phyloP scores from a whole-genome alignment of 2,113 vertebrate species.

The Pitta sordida region DNA sequence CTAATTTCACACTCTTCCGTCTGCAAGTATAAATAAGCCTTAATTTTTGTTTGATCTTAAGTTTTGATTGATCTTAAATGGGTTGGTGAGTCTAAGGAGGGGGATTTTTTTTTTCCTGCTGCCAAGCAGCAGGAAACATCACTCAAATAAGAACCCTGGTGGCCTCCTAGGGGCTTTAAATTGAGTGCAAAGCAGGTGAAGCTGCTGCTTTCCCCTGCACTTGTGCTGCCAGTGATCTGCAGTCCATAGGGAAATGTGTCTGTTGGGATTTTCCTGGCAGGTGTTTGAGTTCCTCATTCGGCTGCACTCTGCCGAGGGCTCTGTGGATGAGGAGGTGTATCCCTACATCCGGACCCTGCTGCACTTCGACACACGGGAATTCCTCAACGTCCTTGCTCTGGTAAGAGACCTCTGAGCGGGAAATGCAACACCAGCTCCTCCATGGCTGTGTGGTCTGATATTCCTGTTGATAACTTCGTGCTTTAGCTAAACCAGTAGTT shows the following conservation, averaged over 20 bases:
- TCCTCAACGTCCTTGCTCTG: constrained; percentile 96
- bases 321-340: constrained; percentile 89
- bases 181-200: neutral
- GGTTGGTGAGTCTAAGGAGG: neutral
- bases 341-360: constrained; percentile 88
- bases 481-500: neutral
- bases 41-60: neutral
- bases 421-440: neutral
- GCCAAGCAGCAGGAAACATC: neutral
- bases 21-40: neutral
- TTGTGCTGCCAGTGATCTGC: neutral
- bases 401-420: constrained; percentile 67
- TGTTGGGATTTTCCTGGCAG: constrained; percentile 54
- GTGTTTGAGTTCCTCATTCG: constrained; percentile 96
- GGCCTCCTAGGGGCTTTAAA: neutral
- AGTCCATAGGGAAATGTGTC: neutral
- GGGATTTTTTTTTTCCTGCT: neutral
- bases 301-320: constrained; percentile 86
- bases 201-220: neutral
- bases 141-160: neutral
- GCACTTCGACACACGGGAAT: constrained; percentile 95
- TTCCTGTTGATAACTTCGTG: neutral
- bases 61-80: neutral
- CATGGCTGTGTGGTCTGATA: neutral
- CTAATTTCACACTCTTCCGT: neutral